phyloP scores from a whole-genome alignment of 2,888 invertebrate genomes.

The Syritta pipiens region DNA sequence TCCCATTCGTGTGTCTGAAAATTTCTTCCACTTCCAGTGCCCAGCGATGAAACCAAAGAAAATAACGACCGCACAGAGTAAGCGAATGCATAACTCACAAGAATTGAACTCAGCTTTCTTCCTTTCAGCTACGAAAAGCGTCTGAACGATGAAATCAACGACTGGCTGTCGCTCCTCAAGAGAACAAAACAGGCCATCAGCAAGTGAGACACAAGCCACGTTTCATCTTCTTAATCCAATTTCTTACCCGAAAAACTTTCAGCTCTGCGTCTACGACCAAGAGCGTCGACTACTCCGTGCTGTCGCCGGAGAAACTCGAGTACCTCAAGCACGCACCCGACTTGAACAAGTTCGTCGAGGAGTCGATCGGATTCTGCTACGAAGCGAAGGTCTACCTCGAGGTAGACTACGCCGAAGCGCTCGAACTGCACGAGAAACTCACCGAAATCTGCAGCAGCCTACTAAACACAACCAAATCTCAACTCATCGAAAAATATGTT shows the following conservation, averaged over 20 bases:
- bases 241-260: not conserved
- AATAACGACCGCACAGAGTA: conserved; percentile 69
- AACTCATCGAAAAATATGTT: conserved; percentile 50
- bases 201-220: conserved; percentile 30
- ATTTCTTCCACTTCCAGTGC: conserved; percentile 16
- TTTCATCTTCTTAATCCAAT: not conserved
- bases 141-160: conserved; percentile 70
- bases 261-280: conserved; percentile 6
- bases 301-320: conserved; percentile 72
- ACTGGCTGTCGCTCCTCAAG: conserved; percentile 70
- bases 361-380: conserved; percentile 72
- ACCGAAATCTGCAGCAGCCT: conserved; percentile 63
- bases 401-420: conserved; percentile 69
- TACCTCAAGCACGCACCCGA: conserved; percentile 72
- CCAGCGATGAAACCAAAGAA: conserved; percentile 13
- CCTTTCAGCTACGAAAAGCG: conserved; percentile 70
- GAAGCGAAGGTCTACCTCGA: conserved; percentile 71
- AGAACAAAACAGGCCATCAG: conserved; percentile 37
- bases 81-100: not conserved
- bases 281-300: conserved; percentile 52
- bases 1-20: not conserved
- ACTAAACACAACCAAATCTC: conserved; percentile 40
- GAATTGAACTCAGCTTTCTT: no score
- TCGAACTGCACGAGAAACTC: conserved; percentile 71
- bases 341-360: conserved; percentile 72